Percentiles rank a stretch among this genome's conserved stretches.
These are phyloP conservation scores for Melanocharis versteri DNA, from an alignment of 2,113 vertebrate genomes.

Conservation along the genomic window DNA sequence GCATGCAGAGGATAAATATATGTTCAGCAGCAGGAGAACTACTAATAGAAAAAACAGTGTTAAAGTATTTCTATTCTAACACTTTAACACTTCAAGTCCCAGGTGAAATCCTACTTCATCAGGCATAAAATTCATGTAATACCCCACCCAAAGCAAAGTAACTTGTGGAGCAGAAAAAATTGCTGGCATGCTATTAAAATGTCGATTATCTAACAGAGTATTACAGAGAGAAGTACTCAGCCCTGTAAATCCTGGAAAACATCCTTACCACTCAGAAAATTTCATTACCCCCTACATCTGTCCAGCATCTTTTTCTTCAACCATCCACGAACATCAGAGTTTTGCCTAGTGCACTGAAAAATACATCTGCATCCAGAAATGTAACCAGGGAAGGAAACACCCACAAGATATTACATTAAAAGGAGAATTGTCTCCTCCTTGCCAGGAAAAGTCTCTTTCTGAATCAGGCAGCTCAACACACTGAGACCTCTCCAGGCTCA, in stretches of 20 bases:
- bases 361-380: not conserved
- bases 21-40: not conserved
- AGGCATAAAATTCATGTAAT: not conserved
- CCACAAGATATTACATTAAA: not conserved
- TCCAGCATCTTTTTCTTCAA: not conserved
- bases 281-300: not conserved
- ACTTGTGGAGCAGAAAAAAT: not conserved
- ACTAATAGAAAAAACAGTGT: not conserved
- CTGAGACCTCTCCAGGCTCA: not conserved
- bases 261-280: not conserved
- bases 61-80: not conserved
- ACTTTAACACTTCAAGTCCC: not conserved
- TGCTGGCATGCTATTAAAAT: not conserved
- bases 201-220: not conserved
- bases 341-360: not conserved
- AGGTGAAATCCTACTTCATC: not conserved
- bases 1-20: not conserved
- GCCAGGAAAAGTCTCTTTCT: not conserved
- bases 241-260: not conserved
- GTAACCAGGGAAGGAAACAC: not conserved
- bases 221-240: not conserved
- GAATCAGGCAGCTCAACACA: not conserved
- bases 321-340: not conserved
- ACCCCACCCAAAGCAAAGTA: not conserved
- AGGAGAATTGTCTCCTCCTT: not conserved